Percentiles rank a stretch among this genome's conserved stretches.
These are phyloP conservation scores for Vespertilio murinus DNA, from an alignment of 2,797 vertebrate species.

Conservation along the genomic window DNA sequence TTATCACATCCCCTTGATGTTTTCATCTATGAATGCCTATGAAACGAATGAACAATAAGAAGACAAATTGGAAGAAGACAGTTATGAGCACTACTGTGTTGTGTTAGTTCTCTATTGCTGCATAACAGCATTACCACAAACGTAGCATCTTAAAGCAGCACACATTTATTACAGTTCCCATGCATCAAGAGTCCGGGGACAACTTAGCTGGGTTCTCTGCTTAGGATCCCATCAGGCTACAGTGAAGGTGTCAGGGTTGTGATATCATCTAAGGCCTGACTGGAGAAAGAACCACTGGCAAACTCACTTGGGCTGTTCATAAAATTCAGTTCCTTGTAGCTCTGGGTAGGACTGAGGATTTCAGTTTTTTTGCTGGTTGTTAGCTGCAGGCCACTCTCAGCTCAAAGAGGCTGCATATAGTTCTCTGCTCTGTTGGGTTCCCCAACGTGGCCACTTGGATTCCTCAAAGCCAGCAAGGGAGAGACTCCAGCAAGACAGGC, in stretches of 20 bases:
- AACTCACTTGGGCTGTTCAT: neutral
- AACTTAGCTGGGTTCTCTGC: neutral
- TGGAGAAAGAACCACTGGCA: neutral
- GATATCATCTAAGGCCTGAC: neutral
- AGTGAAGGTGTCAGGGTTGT: neutral
- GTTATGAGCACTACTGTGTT: neutral
- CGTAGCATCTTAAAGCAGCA: constrained; percentile 20
- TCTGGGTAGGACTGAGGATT: neutral
- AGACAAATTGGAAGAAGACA: constrained; percentile 1
- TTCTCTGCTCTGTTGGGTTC: neutral
- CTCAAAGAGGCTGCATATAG: neutral
- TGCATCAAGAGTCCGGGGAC: neutral
- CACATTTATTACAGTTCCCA: neutral
- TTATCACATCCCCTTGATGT: neutral
- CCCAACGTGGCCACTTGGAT: neutral
- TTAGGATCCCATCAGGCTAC: neutral
- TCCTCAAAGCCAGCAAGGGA: neutral
- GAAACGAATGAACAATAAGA: neutral
- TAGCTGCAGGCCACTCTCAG: neutral
- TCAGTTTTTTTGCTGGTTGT: neutral
- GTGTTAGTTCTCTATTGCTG: neutral
- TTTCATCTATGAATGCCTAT: neutral
- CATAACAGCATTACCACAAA: neutral
- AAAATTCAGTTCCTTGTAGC: neutral
- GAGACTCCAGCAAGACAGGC: neutral